Percentiles rank a stretch among this genome's conserved stretches.
phyloP scores from a whole-genome alignment of 2,888 invertebrate genomes.

The Nysson spinosus region DNA sequence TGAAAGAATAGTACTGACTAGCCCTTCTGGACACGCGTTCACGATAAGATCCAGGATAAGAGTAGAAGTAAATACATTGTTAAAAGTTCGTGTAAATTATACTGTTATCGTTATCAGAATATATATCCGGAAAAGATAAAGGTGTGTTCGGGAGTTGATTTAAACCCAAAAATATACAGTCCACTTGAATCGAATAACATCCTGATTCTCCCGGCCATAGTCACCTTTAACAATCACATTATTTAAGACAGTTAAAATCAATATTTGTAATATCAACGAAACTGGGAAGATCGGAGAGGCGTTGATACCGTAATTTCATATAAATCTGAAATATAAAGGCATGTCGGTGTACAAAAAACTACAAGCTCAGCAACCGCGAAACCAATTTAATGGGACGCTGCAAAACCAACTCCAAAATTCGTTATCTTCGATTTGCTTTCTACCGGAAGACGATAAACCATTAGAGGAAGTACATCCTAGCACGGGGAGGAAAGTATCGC shows the following conservation, averaged over 20 bases:
- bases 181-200: no score
- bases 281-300: neutral
- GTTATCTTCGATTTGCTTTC: neutral
- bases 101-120: no score
- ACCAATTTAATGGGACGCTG: constrained; percentile 11
- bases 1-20: no score
- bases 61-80: no score
- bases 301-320: constrained; percentile 12
- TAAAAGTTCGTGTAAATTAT: no score
- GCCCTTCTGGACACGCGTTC: no score
- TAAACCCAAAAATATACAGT: no score
- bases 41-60: no score
- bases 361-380: neutral
- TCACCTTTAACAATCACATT: no score
- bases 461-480: neutral
- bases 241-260: neutral
- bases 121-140: no score
- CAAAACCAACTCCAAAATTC: constrained; percentile 12
- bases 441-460: neutral
- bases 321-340: constrained; percentile 18
- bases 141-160: no score
- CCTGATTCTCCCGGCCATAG: no score
- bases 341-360: constrained; percentile 12
- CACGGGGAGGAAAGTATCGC: neutral
- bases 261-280: neutral